These are phyloP conservation scores for Lutjanus argentimaculatus DNA, from an alignment of 2,797 vertebrate genomes.

Conservation along the genomic window DNA sequence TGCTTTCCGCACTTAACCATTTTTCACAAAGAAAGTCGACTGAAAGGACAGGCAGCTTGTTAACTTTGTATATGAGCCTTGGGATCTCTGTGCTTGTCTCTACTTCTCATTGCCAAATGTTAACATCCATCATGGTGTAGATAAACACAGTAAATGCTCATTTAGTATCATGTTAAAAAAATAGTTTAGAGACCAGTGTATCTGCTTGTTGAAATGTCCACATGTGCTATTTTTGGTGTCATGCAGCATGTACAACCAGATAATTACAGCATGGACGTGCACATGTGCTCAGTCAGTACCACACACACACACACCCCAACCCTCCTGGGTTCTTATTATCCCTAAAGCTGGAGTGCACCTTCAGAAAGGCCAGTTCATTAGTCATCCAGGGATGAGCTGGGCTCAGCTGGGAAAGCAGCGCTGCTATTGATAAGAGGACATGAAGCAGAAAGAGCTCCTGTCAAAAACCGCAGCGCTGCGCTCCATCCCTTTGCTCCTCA, in stretches of 20 bases:
- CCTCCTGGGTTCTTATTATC: slow-evolving; percentile 77
- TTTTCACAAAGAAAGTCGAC: slow-evolving; percentile 23
- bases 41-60: slow-evolving; percentile 40
- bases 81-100: background rate
- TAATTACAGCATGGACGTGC: slow-evolving; percentile 9
- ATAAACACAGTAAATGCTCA: background rate
- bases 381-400: slow-evolving; percentile 65
- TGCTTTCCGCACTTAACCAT: slow-evolving; percentile 1
- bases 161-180: background rate
- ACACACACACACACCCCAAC: slow-evolving; percentile 31
- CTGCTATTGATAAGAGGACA: slow-evolving; percentile 65
- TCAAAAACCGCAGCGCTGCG: slow-evolving; percentile 49
- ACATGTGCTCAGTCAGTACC: slow-evolving; percentile 9
- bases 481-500: slow-evolving; percentile 68
- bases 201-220: background rate
- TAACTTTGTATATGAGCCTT: slow-evolving; percentile 34
- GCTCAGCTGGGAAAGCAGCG: slow-evolving; percentile 54
- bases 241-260: slow-evolving; percentile 13
- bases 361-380: slow-evolving; percentile 75
- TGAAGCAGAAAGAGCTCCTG: slow-evolving; percentile 69
- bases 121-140: background rate
- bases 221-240: slow-evolving; percentile 1
- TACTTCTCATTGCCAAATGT: slow-evolving; percentile 8
- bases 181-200: background rate
- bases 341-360: slow-evolving; percentile 65